Base-by-base conservation (phyloP, 30 jellyfish, hydroid and myxozoan genomes). In the Aurelia aurita region DNA sequence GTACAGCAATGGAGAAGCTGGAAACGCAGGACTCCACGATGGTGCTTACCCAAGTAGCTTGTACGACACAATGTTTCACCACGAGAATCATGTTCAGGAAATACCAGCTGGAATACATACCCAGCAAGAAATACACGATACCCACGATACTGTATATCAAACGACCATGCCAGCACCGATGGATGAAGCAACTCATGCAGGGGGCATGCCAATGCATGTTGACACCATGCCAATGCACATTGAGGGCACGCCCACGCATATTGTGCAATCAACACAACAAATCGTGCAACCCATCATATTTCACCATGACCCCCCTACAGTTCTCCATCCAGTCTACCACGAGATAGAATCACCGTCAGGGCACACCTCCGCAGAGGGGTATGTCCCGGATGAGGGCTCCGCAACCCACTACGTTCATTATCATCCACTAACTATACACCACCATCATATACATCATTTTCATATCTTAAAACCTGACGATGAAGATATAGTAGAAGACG, bases 331-430 rank as follows among this genome's bases (percentile, higher is more conserved):
- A 16, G 91, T 82, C 8, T 82, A 82, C 44, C 85, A 82, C 58
- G 91, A 82, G 46, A 39, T 82, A 27, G 91, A 82, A 2, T 15
- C 91, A 57, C 85, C 91, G 11, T 15, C 74, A 19, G 71, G 85
- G 16, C 85, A 63, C 5, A 35, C 85, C 44, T 69, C 91, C 5
- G 23, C 77, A 10, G 34, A 34, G n/a, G 90, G 90, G 62, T 80
- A 64, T 54, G 85, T 69, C 78, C 91, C 91, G 15, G 91, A 82
- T 27, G 91, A 82, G 51, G 85, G 91, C 57, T 66, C 91, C 16
- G 86, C 85, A 23, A 69, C 85, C 85, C 91, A 82, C n/a, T 68
- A 29, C 46, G 74, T 69, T 58, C 91, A 82, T 59, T 82, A 66
- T 34, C 91, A 82, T 26, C 91, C 91, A 31, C 60, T 82, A 5